Percentiles rank a stretch among this genome's conserved stretches.
Evolutionary conservation across 2,888 invertebrate species (phyloP).

Genomic region (Thereva nobilitata): DNA sequence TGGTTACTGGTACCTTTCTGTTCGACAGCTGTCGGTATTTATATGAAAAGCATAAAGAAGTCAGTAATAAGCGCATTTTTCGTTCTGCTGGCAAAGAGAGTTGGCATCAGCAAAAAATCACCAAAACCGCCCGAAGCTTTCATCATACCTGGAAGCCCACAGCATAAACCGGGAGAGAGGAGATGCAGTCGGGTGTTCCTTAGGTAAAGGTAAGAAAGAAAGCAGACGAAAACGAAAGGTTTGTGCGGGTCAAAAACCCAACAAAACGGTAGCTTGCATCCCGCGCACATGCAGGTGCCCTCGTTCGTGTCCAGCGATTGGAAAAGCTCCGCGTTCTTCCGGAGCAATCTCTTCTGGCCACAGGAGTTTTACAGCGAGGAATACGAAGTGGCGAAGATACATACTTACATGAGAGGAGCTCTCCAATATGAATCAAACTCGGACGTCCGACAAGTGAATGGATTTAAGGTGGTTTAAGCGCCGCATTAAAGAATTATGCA

Average conservation of each 20-base stretch:
- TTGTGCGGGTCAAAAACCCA: slow-evolving; percentile 2
- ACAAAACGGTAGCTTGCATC: slow-evolving; percentile 20
- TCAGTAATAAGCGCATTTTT: neutral
- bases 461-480: no score
- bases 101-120: slow-evolving; percentile 17
- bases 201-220: slow-evolving; percentile 15
- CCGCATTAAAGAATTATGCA: slow-evolving; percentile 12
- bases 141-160: slow-evolving; percentile 4
- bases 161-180: slow-evolving; percentile 6
- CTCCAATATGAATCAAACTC: no score
- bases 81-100: slow-evolving; percentile 20
- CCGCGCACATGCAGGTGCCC: neutral
- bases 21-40: slow-evolving; percentile 37
- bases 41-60: slow-evolving; percentile 36
- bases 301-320: neutral
- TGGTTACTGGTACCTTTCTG: slow-evolving; percentile 30
- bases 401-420: no score
- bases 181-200: slow-evolving; percentile 17
- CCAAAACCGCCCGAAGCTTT: slow-evolving; percentile 15
- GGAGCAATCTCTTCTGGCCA: neutral
- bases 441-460: no score
- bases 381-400: no score
- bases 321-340: slow-evolving; percentile 12
- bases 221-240: slow-evolving; percentile 18
- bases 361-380: no score